phyloP scores from a whole-genome alignment of 1,140 invertebrate species.

The Laupala kohalensis region DNA sequence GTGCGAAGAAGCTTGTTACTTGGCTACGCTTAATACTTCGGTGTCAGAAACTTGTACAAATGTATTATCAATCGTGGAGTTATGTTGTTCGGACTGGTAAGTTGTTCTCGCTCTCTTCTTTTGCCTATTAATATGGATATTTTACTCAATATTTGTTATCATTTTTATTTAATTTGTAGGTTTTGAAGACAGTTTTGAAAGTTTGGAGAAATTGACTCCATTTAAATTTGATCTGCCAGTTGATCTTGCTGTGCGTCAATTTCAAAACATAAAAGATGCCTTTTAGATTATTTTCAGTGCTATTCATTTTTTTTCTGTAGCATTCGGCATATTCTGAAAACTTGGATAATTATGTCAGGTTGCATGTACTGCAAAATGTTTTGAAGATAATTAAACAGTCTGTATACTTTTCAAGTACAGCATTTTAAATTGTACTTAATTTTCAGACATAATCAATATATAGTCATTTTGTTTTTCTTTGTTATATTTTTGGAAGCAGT shows the following conservation, averaged over 20 bases:
- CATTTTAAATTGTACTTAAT: too few species aligned
- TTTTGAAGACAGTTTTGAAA: constrained; percentile 88
- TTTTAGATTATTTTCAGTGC: constrained; percentile 42
- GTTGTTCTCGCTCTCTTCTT: neutral
- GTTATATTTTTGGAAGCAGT: too few species aligned
- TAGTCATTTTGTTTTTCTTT: too few species aligned
- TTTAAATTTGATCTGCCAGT: constrained; percentile 88
- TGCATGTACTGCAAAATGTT: too few species aligned
- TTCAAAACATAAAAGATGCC: constrained; percentile 95
- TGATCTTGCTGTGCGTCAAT: constrained; percentile 86
- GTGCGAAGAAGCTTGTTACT: constrained; percentile 74
- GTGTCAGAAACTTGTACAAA: constrained; percentile 73
- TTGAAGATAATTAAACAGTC: too few species aligned
- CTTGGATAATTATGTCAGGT: too few species aligned
- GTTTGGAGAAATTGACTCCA: constrained; percentile 71
- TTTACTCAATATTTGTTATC: constrained; percentile 2
- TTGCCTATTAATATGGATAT: neutral
- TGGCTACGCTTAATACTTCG: constrained; percentile 91
- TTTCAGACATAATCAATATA: too few species aligned
- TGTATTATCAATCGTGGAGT: constrained; percentile 88
- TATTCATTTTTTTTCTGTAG: too few species aligned
- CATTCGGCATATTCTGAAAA: too few species aligned
- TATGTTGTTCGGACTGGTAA: constrained; percentile 85
- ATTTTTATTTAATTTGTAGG: constrained; percentile 38
- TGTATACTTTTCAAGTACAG: too few species aligned